phyloP scores from a whole-genome alignment of 92 coral and sea anemone species.

The Phenganax stokvisi region DNA sequence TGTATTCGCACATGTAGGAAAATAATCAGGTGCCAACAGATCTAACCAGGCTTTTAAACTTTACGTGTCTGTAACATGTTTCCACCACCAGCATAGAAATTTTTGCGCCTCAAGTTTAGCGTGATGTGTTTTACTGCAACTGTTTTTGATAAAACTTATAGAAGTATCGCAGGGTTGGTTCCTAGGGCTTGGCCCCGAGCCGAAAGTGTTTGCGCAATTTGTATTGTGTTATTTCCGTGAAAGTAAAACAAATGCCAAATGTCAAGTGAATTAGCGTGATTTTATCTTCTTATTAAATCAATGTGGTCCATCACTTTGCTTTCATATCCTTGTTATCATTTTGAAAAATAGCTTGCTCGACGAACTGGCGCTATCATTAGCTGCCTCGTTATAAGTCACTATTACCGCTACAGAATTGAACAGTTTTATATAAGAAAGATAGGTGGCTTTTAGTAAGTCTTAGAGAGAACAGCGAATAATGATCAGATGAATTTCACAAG shows the following conservation, averaged over 20 bases:
- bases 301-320: conserved; percentile 17
- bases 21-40: conserved; percentile 33
- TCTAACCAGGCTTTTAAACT: not conserved
- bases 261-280: conserved; percentile 12
- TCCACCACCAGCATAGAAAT: no score
- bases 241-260: not conserved
- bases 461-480: not conserved
- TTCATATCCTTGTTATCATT: conserved; percentile 40
- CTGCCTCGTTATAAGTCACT: not conserved
- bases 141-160: no score
- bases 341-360: conserved; percentile 33
- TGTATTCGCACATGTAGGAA: conserved; percentile 7
- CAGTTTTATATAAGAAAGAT: no score
- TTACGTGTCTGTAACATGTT: no score
- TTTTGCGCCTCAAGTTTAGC: no score
- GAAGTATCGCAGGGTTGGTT: no score
- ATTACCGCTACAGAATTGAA: not conserved
- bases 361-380: conserved; percentile 24
- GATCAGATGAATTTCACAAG: not conserved
- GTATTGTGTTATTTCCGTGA: not conserved
- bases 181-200: no score
- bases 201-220: no score
- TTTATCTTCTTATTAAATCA: conserved; percentile 35
- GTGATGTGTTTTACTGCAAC: no score
- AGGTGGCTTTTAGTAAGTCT: no score